phyloP scores from a whole-genome alignment of 2,888 invertebrate genomes.

The Scaptomyza reducta region DNA sequence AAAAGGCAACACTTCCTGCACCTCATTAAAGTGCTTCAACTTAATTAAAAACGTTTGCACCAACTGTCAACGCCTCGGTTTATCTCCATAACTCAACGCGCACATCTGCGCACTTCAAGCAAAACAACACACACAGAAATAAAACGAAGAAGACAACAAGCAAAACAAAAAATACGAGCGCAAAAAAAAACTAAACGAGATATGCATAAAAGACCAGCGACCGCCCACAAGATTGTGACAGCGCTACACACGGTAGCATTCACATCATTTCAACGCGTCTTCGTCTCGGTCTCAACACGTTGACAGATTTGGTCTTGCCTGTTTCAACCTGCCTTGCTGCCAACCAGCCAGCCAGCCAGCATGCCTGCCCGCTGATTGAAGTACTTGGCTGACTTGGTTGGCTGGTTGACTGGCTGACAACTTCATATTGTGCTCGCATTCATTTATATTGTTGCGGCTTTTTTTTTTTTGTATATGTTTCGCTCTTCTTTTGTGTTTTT shows the following conservation, averaged over 20 bases:
- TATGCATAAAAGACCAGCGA: conserved; percentile 71
- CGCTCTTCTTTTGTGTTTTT: conserved; percentile 7
- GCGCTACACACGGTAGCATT: conserved; percentile 55
- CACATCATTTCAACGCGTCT: conserved; percentile 65
- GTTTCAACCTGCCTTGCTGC: conserved; percentile 54
- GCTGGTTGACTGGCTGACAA: conserved; percentile 62
- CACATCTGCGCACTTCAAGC: conserved; percentile 61
- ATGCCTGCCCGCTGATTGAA: conserved; percentile 37
- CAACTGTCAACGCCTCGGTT: conserved; percentile 74
- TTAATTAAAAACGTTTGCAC: conserved; percentile 74
- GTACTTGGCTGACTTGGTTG: conserved; percentile 37
- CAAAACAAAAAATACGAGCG: conserved; percentile 21
- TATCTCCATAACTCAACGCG: conserved; percentile 72
- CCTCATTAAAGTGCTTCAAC: conserved; percentile 72
- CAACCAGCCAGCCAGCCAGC: conserved; percentile 34
- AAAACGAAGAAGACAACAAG: conserved; percentile 34
- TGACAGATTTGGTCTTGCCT: conserved; percentile 76
- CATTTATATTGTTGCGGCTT: conserved; percentile 61
- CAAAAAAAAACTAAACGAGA: conserved; percentile 32
- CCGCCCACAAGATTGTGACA: conserved; percentile 77
- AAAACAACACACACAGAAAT: conserved; percentile 7
- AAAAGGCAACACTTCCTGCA: conserved; percentile 63
- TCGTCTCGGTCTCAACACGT: conserved; percentile 56
- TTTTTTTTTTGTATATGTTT: conserved; percentile 17
- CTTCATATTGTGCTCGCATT: conserved; percentile 71